A percentile compares a stretch with the other conserved stretches of the same genome.
Conservation (phyloP, 2,113 vertebrate genomes). For the Heloderma charlesbogerti region DNA sequence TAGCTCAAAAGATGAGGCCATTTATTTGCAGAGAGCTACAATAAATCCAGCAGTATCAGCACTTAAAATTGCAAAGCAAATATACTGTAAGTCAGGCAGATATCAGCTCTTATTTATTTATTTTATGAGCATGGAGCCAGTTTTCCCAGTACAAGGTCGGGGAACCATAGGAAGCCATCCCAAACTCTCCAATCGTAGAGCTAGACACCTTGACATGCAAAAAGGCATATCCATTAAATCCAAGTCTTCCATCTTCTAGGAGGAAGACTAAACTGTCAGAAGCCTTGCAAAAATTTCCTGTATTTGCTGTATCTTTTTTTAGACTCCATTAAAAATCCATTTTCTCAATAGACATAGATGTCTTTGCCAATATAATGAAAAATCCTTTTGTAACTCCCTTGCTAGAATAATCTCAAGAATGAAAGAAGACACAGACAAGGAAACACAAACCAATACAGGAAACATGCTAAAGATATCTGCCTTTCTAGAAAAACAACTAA, state of each 20-base stretch:
- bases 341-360: neutral
- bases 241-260: neutral
- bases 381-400: conserved; percentile 14
- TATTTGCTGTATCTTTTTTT: neutral
- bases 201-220: neutral
- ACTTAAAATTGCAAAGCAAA: conserved; percentile 21
- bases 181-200: neutral
- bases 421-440: neutral
- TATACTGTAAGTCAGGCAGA: conserved; percentile 7
- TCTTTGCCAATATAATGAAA: conserved; percentile 10
- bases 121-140: neutral
- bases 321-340: neutral
- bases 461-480: neutral
- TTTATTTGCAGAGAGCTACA: neutral
- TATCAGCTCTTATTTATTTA: conserved; percentile 25
- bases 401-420: conserved; percentile 20
- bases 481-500: neutral
- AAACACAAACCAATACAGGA: neutral
- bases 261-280: fast-evolving
- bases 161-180: neutral
- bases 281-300: neutral
- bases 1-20: neutral
- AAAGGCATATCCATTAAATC: conserved; percentile 12
- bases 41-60: neutral
- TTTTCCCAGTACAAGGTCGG: neutral